Base-by-base conservation (phyloP, 1,140 invertebrate species). In the Octopus bimaculoides region DNA sequence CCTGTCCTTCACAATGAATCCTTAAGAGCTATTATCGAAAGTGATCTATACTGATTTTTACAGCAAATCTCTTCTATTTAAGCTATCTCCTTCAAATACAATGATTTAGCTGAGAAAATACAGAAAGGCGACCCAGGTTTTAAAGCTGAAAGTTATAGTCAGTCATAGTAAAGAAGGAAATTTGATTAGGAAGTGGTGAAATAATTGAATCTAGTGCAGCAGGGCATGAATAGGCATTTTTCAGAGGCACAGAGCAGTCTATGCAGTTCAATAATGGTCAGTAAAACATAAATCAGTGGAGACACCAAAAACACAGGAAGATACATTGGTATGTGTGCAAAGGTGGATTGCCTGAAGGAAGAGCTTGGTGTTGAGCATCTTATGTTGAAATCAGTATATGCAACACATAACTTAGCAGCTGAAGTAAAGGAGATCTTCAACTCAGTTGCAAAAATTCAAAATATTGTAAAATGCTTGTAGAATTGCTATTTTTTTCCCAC, bases 141-240 rank as follows among this genome's bases (percentile, higher is more conserved):
- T 66, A n/a, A 12, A 14, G n/a, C 61, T 66, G 61, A 66, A 66
- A 66, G 3, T 66, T 66, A 66, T 66, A 66, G 61, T 14, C 61
- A 66, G 61, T 66, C 1, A 66, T 66, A n/a, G 61, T 66, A 66
- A 66, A 66, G 61, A 66, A 66, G 61, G 61, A 12, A 66, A 12
- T 66, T 66, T 66, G 12, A 12, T 66, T 66, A n/a, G 61, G 61
- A 66, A 66, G 1, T 66, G 61, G 61, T 66, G 61, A 66, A 66
- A 66, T 66, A 14, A 66, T n/a, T 66, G 61, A 66, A 66, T 66
- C 12, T 66, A n/a, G 61, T 66, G 61, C 61, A 66, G 61, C 61
- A 66, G 12, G 61, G 61, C 61, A 66, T 66, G 61, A 14, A n/a
- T 3, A 66, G 3, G 3, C 61, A 12, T n/a, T 66, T 66, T 66